phyloP scores from a whole-genome alignment of 2,113 vertebrate genomes.

The Ochotona princeps region DNA sequence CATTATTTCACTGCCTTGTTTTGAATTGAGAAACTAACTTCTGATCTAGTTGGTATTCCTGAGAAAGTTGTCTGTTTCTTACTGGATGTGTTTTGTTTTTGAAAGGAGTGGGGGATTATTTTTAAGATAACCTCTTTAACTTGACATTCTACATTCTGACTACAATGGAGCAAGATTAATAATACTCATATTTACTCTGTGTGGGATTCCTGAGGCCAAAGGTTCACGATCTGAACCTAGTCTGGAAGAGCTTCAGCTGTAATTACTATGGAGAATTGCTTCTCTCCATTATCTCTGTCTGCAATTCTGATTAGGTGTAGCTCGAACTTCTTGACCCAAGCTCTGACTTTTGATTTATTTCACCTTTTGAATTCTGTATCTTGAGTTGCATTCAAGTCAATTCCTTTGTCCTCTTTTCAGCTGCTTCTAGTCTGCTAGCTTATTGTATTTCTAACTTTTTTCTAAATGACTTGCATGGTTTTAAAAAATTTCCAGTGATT shows the following conservation, averaged over 20 bases:
- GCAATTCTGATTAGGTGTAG: background rate
- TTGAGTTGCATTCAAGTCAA: background rate
- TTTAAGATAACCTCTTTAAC: background rate
- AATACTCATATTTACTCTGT: slow-evolving; percentile 14
- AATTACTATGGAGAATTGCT: background rate
- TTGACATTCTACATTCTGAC: background rate
- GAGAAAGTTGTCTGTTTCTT: slow-evolving; percentile 7
- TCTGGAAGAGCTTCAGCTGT: background rate
- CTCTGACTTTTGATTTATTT: background rate
- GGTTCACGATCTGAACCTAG: background rate
- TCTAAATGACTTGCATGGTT: slow-evolving; percentile 1
- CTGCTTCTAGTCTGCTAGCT: slow-evolving; percentile 20
- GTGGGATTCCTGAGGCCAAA: background rate
- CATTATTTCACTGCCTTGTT: background rate
- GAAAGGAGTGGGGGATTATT: background rate
- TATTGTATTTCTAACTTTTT: slow-evolving; percentile 28
- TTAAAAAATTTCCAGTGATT: slow-evolving; percentile 25
- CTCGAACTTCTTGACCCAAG: background rate
- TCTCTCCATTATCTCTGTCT: background rate
- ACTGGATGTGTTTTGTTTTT: background rate
- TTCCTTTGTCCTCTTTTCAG: background rate
- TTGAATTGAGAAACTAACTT: slow-evolving; percentile 12
- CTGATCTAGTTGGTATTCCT: background rate
- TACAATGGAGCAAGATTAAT: background rate
- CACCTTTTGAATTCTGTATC: background rate